Conservation (phyloP, 2,888 invertebrate species). For the Pollenia angustigena region DNA sequence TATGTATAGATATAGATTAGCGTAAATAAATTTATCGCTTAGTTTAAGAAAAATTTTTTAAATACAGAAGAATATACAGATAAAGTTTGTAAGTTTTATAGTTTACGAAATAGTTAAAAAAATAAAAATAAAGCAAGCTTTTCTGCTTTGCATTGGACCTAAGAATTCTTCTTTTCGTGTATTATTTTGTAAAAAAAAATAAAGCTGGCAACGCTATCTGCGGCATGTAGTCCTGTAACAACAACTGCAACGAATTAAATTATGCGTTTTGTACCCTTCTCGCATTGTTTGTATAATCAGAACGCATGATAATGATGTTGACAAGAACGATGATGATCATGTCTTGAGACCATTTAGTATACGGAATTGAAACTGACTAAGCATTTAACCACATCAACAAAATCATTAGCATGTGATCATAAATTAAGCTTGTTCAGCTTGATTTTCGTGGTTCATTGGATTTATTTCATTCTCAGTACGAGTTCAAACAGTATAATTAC, state of each 20-base stretch:
- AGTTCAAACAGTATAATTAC: slow-evolving; percentile 35
- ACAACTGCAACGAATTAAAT: slow-evolving; percentile 66
- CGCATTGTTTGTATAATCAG: slow-evolving; percentile 60
- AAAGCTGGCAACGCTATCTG: slow-evolving; percentile 9
- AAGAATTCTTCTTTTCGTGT: no score
- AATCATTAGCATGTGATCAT: slow-evolving; percentile 62
- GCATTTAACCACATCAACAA: slow-evolving; percentile 47
- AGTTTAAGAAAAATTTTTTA: no score
- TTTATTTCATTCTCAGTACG: slow-evolving; percentile 9
- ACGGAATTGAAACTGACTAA: background rate
- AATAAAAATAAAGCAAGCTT: no score
- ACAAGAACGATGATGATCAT: slow-evolving; percentile 45
- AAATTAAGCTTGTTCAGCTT: slow-evolving; percentile 61
- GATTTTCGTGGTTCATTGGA: slow-evolving; percentile 50
- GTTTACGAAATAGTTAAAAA: no score
- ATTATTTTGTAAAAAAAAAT: no score
- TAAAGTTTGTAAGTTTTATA: no score
- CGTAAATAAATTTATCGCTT: no score
- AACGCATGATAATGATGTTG: slow-evolving; percentile 57
- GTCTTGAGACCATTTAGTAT: slow-evolving; percentile 52
- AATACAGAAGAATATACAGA: no score
- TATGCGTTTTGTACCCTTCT: slow-evolving; percentile 51
- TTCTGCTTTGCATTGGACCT: no score
- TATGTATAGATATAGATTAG: no score
- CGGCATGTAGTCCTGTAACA: background rate